Base-by-base conservation (phyloP, 2,797 vertebrate species). In the Cirrhinus molitorella region DNA sequence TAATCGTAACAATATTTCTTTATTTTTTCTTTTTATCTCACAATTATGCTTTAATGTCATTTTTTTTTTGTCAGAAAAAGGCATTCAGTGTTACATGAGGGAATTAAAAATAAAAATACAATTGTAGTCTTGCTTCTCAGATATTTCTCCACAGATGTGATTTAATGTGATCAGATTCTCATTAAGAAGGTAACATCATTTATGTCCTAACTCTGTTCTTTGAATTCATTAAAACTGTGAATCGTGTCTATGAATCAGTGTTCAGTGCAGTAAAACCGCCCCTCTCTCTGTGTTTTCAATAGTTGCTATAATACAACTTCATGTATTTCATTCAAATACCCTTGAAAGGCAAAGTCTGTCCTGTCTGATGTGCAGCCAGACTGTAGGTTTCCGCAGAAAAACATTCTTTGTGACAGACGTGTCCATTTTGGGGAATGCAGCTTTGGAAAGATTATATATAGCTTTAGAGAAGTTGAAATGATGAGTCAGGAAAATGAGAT, bases 381-480 rank as follows among this genome's bases (percentile, higher is more conserved):
- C n/a, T 9, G 17, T 7, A 37, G 13, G 9, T 34, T 12, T 53
- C 17, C 16, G 3, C 74, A 61, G 23, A 31, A 43, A 28, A 45
- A 63, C 57, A 47, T 77, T 63, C 79, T 14, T 34, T 17, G 11
- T 11, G 0, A 49, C 21, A 57, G 53, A 2, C 1, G 0, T 28
- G 9, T n/a, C 37, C 37, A 12, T 71, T 80, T 47, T 28, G 5
- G 57, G 40, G 40, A 77, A 61, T 63, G 28, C 55, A 61, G 55
- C 57, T 72, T 71, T 47, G 40, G 55, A 37, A 72, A 23, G 79
- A 72, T 34, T 74, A 74, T 65, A 3, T 37, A 49, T 25, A 53
- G 57, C 21, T 13, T 81, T 51, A 25, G 45, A 81, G 55, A 81
- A 61, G 68, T 57, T 72, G 16, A 65, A 81, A 65, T 40, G 70